These are phyloP conservation scores for Ranitomeya variabilis DNA, from an alignment of 2,113 vertebrate genomes.

Conservation along the genomic window DNA sequence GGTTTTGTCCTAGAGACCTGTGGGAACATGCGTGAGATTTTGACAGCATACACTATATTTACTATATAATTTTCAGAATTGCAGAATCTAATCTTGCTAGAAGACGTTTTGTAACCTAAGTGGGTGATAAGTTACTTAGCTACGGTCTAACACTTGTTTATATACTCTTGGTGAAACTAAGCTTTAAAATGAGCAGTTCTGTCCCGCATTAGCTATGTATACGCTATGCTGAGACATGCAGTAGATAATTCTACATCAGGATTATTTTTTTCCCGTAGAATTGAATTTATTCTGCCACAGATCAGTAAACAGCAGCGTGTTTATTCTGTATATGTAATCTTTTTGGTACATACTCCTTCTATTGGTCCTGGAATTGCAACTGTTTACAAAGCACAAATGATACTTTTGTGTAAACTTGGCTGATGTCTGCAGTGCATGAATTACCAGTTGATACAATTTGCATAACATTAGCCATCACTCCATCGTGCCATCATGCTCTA, in stretches of 20 bases:
- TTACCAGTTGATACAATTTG: slow-evolving; percentile 62
- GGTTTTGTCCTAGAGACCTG: no score
- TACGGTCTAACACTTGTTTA: background rate
- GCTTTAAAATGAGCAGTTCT: background rate
- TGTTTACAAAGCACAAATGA: slow-evolving; percentile 48
- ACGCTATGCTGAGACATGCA: slow-evolving; percentile 2
- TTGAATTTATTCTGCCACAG: slow-evolving; percentile 54
- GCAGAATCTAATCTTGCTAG: no score
- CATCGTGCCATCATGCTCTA: slow-evolving; percentile 66
- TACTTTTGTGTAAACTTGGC: slow-evolving; percentile 32
- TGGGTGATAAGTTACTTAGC: no score
- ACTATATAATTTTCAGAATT: no score
- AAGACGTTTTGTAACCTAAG: no score
- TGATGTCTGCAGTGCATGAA: slow-evolving; percentile 18
- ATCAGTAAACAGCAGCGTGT: slow-evolving; percentile 7
- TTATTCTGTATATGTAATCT: slow-evolving; percentile 42
- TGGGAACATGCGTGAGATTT: no score
- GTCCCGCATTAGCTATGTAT: background rate
- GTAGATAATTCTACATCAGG: background rate
- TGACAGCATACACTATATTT: no score
- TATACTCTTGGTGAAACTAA: background rate
- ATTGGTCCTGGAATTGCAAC: background rate
- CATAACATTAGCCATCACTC: slow-evolving; percentile 62
- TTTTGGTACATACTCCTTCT: slow-evolving; percentile 43
- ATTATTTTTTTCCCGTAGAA: slow-evolving; percentile 44